Conservation (phyloP, 1,140 invertebrate genomes). For the Camponotus pennsylvanicus region DNA sequence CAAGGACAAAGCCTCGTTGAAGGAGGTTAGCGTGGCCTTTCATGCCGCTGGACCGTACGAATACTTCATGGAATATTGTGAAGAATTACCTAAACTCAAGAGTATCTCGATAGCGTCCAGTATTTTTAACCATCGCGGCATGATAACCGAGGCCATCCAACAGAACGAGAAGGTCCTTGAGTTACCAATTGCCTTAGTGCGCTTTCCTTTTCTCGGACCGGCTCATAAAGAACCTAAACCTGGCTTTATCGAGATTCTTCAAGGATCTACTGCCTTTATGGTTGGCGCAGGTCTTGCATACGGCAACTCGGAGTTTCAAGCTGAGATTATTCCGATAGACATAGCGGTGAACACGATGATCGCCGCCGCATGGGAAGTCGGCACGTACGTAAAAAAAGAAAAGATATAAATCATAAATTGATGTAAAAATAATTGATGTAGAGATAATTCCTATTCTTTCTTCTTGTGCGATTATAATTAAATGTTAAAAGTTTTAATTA, state of each 20-base stretch:
- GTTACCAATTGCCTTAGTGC: slow-evolving; percentile 72
- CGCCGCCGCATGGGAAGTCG: slow-evolving; percentile 76
- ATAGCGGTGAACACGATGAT: slow-evolving; percentile 77
- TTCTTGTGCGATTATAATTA: neutral
- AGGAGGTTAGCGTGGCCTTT: slow-evolving; percentile 75
- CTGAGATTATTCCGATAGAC: slow-evolving; percentile 78
- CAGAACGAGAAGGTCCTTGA: slow-evolving; percentile 64
- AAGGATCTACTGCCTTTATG: slow-evolving; percentile 77
- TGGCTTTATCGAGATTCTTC: slow-evolving; percentile 75
- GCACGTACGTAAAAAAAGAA: slow-evolving; percentile 61
- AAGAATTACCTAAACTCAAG: slow-evolving; percentile 69
- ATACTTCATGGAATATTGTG: slow-evolving; percentile 69
- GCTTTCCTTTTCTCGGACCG: slow-evolving; percentile 75
- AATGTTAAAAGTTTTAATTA: slow-evolving; percentile 4
- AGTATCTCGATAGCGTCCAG: slow-evolving; percentile 51
- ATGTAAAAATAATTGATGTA: no score
- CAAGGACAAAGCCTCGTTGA: slow-evolving; percentile 55
- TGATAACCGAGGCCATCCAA: slow-evolving; percentile 52
- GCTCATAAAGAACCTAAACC: slow-evolving; percentile 78
- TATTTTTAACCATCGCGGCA: slow-evolving; percentile 72
- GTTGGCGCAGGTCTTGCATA: slow-evolving; percentile 76
- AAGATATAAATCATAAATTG: no score
- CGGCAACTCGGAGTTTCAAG: slow-evolving; percentile 68
- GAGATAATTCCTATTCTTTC: neutral
- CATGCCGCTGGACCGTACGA: slow-evolving; percentile 76